Evolutionary conservation across 2,113 vertebrate genomes (phyloP).

Genomic region (Brachyhypopomus gauderio): DNA sequence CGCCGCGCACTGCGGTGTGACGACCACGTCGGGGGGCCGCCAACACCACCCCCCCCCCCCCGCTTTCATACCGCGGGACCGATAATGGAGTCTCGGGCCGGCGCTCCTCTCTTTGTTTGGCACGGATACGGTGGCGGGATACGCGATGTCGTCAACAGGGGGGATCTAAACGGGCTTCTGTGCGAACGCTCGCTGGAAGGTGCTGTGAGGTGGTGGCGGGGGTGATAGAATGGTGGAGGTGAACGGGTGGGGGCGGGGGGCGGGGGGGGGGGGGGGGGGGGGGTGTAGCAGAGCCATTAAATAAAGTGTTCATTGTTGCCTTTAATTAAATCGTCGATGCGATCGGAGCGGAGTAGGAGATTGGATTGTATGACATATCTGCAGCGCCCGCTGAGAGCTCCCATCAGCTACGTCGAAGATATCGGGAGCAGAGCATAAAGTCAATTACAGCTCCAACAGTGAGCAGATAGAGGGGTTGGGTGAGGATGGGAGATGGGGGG

Average conservation of each 20-base stretch:
- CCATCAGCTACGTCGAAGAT: conserved; percentile 55
- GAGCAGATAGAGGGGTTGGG: conserved; percentile 42
- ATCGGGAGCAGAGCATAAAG: conserved; percentile 56
- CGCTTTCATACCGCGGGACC: not conserved
- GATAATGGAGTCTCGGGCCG: not conserved
- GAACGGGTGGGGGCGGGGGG: conserved; percentile 3
- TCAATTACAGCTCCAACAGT: conserved; percentile 57
- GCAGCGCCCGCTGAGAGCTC: conserved; percentile 51
- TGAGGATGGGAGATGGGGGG: not conserved
- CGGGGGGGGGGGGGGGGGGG: conserved; percentile 8
- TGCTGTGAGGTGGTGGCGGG: not conserved
- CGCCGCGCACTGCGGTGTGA: not conserved
- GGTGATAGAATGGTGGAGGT: conserved; percentile 8
- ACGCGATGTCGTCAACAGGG: not conserved
- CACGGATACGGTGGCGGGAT: not conserved
- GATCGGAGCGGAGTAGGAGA: conserved; percentile 54
- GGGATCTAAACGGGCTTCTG: not conserved
- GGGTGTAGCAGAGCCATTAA: conserved; percentile 47
- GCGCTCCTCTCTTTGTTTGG: not conserved
- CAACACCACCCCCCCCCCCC: not conserved
- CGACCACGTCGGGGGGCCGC: not conserved
- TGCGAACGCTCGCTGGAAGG: conserved; percentile 1
- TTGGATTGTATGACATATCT: conserved; percentile 61
- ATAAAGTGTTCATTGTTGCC: conserved; percentile 61
- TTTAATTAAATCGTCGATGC: conserved; percentile 60